phyloP scores from a whole-genome alignment of 2,888 invertebrate genomes.

The Danaus chrysippus region DNA sequence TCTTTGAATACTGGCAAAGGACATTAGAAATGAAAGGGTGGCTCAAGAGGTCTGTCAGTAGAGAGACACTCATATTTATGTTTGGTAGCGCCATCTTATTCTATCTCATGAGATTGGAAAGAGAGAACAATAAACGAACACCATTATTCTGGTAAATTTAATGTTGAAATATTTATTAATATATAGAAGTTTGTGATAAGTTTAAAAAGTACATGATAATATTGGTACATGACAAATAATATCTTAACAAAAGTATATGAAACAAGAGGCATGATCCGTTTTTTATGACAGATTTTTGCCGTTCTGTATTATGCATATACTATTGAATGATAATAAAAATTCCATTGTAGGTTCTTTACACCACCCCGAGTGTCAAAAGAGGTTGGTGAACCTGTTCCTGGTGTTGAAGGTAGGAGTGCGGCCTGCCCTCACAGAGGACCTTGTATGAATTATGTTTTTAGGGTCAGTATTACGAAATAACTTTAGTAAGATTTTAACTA shows the following conservation, averaged over 20 bases:
- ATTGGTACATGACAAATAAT: too few species aligned
- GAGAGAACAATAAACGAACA: slow-evolving; percentile 63
- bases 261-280: background rate
- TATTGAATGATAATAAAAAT: background rate
- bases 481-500: background rate
- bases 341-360: slow-evolving; percentile 63
- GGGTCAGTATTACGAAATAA: slow-evolving; percentile 44
- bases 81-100: slow-evolving; percentile 72
- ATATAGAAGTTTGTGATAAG: background rate
- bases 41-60: slow-evolving; percentile 60
- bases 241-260: too few species aligned
- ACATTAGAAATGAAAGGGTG: slow-evolving; percentile 74
- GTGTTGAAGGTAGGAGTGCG: slow-evolving; percentile 53
- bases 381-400: slow-evolving; percentile 54
- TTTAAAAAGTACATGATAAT: too few species aligned
- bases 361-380: slow-evolving; percentile 69
- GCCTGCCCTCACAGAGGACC: slow-evolving; percentile 70
- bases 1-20: slow-evolving; percentile 72
- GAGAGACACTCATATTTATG: slow-evolving; percentile 72
- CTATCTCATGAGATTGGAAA: slow-evolving; percentile 69
- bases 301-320: slow-evolving; percentile 4
- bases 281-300: too few species aligned
- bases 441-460: slow-evolving; percentile 64
- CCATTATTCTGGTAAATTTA: slow-evolving; percentile 68
- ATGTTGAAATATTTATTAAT: background rate